Evolutionary conservation across 2,888 invertebrate species (phyloP).

Genomic region (Trisateles emortualis): DNA sequence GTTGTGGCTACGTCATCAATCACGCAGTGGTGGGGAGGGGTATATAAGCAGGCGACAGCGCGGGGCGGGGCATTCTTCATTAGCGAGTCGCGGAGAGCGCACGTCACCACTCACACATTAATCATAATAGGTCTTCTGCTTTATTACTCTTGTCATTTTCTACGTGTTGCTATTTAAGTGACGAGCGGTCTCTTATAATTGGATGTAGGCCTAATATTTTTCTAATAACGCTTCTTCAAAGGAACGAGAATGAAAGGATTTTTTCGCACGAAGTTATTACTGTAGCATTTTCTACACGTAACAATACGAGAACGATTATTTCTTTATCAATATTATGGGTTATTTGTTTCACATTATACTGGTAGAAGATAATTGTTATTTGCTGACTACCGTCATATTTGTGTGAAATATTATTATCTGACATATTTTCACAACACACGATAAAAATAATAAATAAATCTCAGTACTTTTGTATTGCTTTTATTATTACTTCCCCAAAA

Average conservation of each 20-base stretch:
- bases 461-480: no score
- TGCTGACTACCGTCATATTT: neutral
- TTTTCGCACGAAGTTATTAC: conserved; percentile 10
- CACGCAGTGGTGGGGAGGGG: conserved; percentile 56
- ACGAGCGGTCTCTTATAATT: conserved; percentile 47
- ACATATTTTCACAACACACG: no score
- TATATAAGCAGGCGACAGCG: conserved; percentile 61
- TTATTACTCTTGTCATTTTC: conserved; percentile 55
- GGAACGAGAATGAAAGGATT: conserved; percentile 3
- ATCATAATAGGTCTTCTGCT: conserved; percentile 63
- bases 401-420: no score
- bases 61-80: conserved; percentile 72
- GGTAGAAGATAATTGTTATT: neutral
- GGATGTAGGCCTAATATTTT: conserved; percentile 17
- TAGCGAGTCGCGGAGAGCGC: conserved; percentile 62
- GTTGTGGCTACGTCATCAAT: conserved; percentile 76
- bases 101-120: conserved; percentile 67
- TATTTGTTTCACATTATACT: conserved; percentile 9
- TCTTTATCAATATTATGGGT: conserved; percentile 1
- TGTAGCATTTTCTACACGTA: conserved; percentile 11
- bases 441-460: no score
- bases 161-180: conserved; percentile 51
- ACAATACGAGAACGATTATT: conserved; percentile 12
- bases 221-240: neutral
- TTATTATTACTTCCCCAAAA: no score